Conservation (phyloP, 2,797 vertebrate genomes). For the Lindbergichthys nudifrons region DNA sequence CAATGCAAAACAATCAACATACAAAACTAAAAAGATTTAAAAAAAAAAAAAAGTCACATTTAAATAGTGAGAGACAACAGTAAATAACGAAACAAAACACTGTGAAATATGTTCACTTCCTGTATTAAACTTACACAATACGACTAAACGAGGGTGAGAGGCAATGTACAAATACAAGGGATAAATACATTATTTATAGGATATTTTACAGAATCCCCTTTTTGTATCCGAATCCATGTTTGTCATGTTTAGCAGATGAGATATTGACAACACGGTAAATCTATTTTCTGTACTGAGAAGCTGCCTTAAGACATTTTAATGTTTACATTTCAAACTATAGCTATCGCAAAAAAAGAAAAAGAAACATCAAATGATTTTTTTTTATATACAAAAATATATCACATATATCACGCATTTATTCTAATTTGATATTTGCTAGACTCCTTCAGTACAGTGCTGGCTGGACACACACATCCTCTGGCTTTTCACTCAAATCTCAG, state of each 20-base stretch:
- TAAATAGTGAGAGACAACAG: conserved; percentile 92
- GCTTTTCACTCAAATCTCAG: conserved; percentile 71
- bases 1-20: conserved; percentile 83
- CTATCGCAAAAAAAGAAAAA: conserved; percentile 78
- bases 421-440: conserved; percentile 89
- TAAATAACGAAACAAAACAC: conserved; percentile 90
- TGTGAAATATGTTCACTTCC: conserved; percentile 90
- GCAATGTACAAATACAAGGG: conserved; percentile 96
- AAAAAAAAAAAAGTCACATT: conserved; percentile 90
- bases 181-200: conserved; percentile 99
- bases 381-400: conserved; percentile 96
- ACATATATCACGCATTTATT: conserved; percentile 90
- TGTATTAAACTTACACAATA: conserved; percentile 93
- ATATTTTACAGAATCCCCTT: conserved; percentile 94
- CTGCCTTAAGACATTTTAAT: conserved; percentile 93
- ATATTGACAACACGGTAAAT: conserved; percentile 88
- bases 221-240: conserved; percentile 88
- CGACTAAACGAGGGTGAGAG: conserved; percentile 88
- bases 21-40: conserved; percentile 74
- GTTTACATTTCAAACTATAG: conserved; percentile 92
- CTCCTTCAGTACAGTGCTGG: conserved; percentile 90
- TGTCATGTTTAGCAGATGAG: conserved; percentile 92
- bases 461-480: conserved; percentile 83
- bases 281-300: conserved; percentile 88
- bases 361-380: conserved; percentile 89